A percentile compares a stretch with the other conserved stretches of the same genome.
Evolutionary conservation across 2,888 invertebrate species (phyloP).

Genomic region (Drosophila longiperda): DNA sequence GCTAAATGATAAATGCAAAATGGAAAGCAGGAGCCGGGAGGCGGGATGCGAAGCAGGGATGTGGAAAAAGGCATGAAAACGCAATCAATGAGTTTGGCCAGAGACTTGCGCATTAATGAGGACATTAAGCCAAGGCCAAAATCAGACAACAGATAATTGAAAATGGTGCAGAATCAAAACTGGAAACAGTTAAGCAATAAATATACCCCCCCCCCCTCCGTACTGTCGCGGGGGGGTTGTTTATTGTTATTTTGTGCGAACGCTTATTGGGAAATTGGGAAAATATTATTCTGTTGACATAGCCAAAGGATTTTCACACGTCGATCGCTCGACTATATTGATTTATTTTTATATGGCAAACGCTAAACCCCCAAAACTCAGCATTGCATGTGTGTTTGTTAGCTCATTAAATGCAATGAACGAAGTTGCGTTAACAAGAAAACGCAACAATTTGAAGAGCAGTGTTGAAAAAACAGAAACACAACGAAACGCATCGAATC

Average conservation of each 20-base stretch:
- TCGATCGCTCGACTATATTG: conserved; percentile 56
- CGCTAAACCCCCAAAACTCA: not conserved
- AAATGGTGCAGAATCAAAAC: conserved; percentile 14
- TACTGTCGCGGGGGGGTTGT: conserved; percentile 29
- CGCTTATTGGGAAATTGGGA: conserved; percentile 61
- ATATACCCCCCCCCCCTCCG: conserved; percentile 1
- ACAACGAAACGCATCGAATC: conserved; percentile 39
- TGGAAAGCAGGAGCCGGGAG: not conserved
- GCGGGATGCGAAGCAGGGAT: not conserved
- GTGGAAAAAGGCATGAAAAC: conserved; percentile 44
- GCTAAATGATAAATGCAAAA: conserved; percentile 48
- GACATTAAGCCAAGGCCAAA: conserved; percentile 44
- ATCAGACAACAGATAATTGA: conserved; percentile 21
- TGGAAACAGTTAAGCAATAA: conserved; percentile 13
- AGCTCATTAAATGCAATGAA: conserved; percentile 65
- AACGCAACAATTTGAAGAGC: conserved; percentile 45
- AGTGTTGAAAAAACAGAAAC: conserved; percentile 38
- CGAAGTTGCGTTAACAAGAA: conserved; percentile 66
- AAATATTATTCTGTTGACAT: conserved; percentile 68
- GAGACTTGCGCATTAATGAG: conserved; percentile 60
- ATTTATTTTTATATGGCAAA: conserved; percentile 56
- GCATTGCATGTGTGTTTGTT: conserved; percentile 25
- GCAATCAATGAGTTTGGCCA: conserved; percentile 47
- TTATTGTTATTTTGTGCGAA: conserved; percentile 51
- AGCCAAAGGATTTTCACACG: conserved; percentile 77